Conservation (phyloP, 1,140 invertebrate species). For the Sarcophaga bullata region DNA sequence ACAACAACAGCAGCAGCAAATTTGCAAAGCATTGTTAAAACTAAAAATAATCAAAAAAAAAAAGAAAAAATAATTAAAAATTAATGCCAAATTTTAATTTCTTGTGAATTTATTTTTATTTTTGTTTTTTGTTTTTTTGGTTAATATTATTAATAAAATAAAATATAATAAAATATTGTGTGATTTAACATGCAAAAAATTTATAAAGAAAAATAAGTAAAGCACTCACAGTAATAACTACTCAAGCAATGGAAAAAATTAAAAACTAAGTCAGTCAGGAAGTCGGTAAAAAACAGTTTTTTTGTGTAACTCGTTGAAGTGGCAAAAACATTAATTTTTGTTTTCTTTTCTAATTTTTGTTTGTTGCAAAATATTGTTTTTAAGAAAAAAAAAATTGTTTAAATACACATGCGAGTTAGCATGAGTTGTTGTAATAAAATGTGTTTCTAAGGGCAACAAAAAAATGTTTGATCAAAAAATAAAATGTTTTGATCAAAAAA, state of each 20-base stretch:
- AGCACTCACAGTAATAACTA: too few relatives aligned
- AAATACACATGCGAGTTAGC: too few relatives aligned
- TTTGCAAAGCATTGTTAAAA: slow-evolving; percentile 1
- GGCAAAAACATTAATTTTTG: background rate
- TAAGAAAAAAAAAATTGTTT: background rate
- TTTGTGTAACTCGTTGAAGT: background rate
- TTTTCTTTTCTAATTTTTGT: background rate
- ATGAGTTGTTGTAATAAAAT: too few relatives aligned
- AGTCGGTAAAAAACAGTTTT: slow-evolving; percentile 16
- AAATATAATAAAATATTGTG: background rate
- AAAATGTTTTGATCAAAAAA: too few relatives aligned
- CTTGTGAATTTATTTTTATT: too few relatives aligned
- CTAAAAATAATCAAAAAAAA: slow-evolving; percentile 6
- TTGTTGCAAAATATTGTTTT: slow-evolving; percentile 19
- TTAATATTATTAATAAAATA: background rate
- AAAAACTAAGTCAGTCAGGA: slow-evolving; percentile 21
- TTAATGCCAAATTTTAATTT: too few relatives aligned
- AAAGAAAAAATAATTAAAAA: background rate
- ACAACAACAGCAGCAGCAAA: background rate
- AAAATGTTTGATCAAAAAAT: too few relatives aligned
- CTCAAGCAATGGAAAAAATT: background rate
- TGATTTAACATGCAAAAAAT: background rate
- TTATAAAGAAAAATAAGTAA: background rate
- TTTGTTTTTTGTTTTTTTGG: too few relatives aligned
- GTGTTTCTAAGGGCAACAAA: too few relatives aligned